Evolutionary conservation across 2,888 invertebrate genomes (phyloP).

Genomic region (Linnaemya tessellans): DNA sequence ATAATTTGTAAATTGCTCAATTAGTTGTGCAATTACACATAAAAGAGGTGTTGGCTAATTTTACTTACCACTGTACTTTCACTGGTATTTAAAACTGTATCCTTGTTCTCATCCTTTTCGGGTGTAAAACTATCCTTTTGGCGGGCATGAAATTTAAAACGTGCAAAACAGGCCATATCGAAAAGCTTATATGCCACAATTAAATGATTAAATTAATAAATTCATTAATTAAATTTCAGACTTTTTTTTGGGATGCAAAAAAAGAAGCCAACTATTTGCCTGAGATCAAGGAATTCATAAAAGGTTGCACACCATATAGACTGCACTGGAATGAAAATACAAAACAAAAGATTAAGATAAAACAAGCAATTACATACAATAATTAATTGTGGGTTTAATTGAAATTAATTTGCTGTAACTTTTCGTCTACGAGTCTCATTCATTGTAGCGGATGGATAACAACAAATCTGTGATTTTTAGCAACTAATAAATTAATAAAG

Average conservation of each 20-base stretch:
- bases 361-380: constrained; percentile 5
- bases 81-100: constrained; percentile 78
- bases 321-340: constrained; percentile 31
- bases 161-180: constrained; percentile 80
- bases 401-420: not conserved
- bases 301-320: too few relatives aligned
- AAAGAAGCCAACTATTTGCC: not conserved
- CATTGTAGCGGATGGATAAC: not conserved
- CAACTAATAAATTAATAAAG: not conserved
- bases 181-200: not conserved
- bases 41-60: not conserved
- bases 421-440: constrained; percentile 12
- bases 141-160: constrained; percentile 76
- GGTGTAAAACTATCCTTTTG: constrained; percentile 80
- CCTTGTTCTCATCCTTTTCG: constrained; percentile 78
- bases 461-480: constrained; percentile 3
- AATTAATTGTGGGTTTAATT: not conserved
- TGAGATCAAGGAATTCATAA: too few relatives aligned
- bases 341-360: not conserved
- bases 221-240: not conserved
- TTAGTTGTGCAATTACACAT: too few relatives aligned
- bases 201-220: not conserved
- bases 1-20: too few relatives aligned
- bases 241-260: too few relatives aligned
- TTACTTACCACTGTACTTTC: constrained; percentile 80